Evolutionary conservation across 2,797 vertebrate genomes (phyloP).

Genomic region (Telmatherina bonti): DNA sequence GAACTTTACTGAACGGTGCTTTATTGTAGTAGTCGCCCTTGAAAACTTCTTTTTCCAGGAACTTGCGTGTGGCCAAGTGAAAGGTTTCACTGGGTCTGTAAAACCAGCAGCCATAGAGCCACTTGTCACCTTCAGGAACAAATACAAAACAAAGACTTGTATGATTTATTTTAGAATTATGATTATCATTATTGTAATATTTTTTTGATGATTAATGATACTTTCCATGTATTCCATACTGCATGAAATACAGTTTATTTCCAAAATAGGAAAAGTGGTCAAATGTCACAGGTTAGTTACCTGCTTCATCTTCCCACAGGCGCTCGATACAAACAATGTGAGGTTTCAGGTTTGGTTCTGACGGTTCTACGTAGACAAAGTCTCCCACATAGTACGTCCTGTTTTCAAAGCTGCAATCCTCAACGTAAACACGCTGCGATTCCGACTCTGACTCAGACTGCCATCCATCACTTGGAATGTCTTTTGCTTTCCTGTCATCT

Average conservation of each 20-base stretch:
- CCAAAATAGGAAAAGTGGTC: neutral
- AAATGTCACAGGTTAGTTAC: slow-evolving; percentile 68
- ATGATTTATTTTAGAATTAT: neutral
- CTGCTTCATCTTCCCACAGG: slow-evolving; percentile 94
- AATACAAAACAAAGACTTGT: neutral
- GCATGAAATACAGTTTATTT: neutral
- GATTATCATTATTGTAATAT: neutral
- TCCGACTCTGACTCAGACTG: slow-evolving; percentile 85
- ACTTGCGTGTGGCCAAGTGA: slow-evolving; percentile 96
- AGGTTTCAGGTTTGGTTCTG: slow-evolving; percentile 91
- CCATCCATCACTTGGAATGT: slow-evolving; percentile 84
- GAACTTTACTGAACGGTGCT: slow-evolving; percentile 92
- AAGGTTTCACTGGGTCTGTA: slow-evolving; percentile 98
- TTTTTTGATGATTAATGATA: neutral
- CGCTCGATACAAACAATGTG: slow-evolving; percentile 98
- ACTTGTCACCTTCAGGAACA: slow-evolving; percentile 89
- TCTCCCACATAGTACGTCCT: slow-evolving; percentile 95
- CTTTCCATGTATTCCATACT: neutral
- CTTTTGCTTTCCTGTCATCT: slow-evolving; percentile 89
- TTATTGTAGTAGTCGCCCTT: slow-evolving; percentile 98
- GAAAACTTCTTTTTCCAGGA: slow-evolving; percentile 98
- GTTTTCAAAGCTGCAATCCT: slow-evolving; percentile 95
- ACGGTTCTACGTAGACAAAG: slow-evolving; percentile 95
- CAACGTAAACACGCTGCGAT: slow-evolving; percentile 86
- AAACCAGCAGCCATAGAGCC: slow-evolving; percentile 98